Evolutionary conservation across 2,797 vertebrate genomes (phyloP).

Genomic region (Zalophus californianus): DNA sequence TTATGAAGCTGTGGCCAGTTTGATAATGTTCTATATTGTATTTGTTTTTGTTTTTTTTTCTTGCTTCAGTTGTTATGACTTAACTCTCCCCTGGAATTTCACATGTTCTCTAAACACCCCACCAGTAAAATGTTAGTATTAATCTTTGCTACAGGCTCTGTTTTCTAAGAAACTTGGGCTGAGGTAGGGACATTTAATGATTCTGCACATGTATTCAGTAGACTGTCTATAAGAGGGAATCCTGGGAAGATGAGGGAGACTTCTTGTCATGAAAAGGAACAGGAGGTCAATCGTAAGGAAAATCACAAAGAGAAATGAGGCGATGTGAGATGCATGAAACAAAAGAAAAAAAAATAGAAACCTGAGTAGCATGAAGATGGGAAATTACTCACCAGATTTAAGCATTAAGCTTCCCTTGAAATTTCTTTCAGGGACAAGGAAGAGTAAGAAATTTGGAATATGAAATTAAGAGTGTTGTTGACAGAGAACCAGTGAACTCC

Average conservation of each 20-base stretch:
- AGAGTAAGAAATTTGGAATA: constrained; percentile 49
- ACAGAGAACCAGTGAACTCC: not conserved
- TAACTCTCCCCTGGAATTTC: not conserved
- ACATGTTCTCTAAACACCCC: not conserved
- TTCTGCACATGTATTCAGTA: not conserved
- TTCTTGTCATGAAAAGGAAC: constrained; percentile 31
- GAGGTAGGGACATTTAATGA: constrained; percentile 40
- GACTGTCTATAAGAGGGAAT: not conserved
- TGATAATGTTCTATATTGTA: not conserved
- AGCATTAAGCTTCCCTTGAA: constrained; percentile 2
- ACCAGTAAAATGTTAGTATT: not conserved
- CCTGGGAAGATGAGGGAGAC: not conserved
- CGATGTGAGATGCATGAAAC: constrained; percentile 29
- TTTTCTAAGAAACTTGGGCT: not conserved
- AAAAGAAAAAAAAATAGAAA: not conserved
- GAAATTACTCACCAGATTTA: constrained; percentile 35
- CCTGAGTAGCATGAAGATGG: not conserved
- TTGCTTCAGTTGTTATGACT: not conserved
- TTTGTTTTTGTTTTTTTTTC: not conserved
- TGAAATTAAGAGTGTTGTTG: constrained; percentile 31
- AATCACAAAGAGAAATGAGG: constrained; percentile 33
- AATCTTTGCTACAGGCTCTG: not conserved
- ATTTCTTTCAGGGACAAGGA: constrained; percentile 33
- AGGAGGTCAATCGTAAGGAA: constrained; percentile 23
- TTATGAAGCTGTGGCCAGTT: not conserved